Evolutionary conservation across 2,797 vertebrate genomes (phyloP), one percentile per base, ranked within the genome.

Genomic region (Borostomias antarcticus): DNA sequence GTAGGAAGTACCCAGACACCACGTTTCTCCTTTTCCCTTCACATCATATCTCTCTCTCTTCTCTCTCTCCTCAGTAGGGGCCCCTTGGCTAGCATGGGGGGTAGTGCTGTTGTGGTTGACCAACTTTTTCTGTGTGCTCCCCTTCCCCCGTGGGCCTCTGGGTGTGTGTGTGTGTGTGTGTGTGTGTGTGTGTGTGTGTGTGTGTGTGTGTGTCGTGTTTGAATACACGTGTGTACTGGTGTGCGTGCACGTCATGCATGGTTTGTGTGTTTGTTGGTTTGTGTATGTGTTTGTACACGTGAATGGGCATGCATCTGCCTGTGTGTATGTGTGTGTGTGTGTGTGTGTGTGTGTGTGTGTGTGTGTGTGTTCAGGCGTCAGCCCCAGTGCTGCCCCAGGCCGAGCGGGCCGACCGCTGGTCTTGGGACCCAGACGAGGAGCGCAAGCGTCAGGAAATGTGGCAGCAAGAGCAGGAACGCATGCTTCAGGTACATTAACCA

Each of bases 401-500:
- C 87, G 92, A 90, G 88, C 94, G 86, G 87, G 93, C 85, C 78
- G 94, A 94, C 84, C 93, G 92, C 91, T 95, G 95, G 93, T 92
- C 94, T 35, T 98, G 97, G 97, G 94, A 97, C 91, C 96, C 95
- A 5, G 95, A 98, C 85, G 96, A 98, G 89, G 97, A 98, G 81
- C 93, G 96, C 82, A 94, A 93, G 85, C 93, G 96, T 50, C 97
- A 98, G 88, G 93, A 96, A 79, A 95, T 93, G 76, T 99, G 97
- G 97, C 97, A 98, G 82, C 94, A 93, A 77, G 96, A 98, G 79
- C 97, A 98, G 87, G 96, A 98, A 58, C 95, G 94, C 70, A 83
- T 95, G 82, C 96, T 99, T 84, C 97, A 98, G 96, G 97, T 99
- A 94, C 37, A n/a, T n/a, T n/a, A n/a, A n/a, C n/a, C n/a, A n/a